Evolutionary conservation across 2,888 invertebrate species (phyloP), one percentile per base, ranked within the genome.

Genomic region (Catocala sponsa): DNA sequence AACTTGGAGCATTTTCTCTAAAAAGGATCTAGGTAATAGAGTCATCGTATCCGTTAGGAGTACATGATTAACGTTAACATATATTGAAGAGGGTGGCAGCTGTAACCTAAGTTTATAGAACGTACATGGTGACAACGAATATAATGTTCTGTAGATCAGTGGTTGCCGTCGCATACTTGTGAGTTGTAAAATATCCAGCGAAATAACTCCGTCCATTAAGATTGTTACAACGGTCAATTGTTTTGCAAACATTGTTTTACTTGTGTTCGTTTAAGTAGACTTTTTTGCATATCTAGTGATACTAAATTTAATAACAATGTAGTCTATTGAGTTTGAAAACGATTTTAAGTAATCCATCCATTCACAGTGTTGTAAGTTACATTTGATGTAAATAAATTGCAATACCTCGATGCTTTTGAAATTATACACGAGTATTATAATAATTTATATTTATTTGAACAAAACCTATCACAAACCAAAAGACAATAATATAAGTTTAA

Each of bases 131-230:
- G n/a, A 53, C 55, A 52, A 56, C 43, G 67, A 69, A 65, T 69
- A 79, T 74, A 58, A 53, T 47, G n/a, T 57, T 15, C 10, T 44
- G 51, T 35, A 50, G 12, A 12, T 35, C 12, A 50, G 13, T n/a
- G 13, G 49, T 53, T 46, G 44, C 79, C 81, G 82, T 78, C 78
- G 74, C 68, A 72, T 65, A 70, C 65, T 72, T 81, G 81, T 85
- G 79, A 79, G 72, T 72, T 72, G 71, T 76, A 63, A 76, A 74
- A 65, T 67, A 74, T 78, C 82, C 89, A 89, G 83, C 90, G 88
- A 92, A 89, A 84, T 65, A 77, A 84, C 87, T 93, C 93, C 93
- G 93, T 93, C 93, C 93, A 92, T 50, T 56, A 65, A 60, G 54
- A 74, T 72, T 72, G 70, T 76, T 66, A 59, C 43, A 63, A 53